Conservation (phyloP, 2,888 invertebrate genomes). For the Drosophila gaucha region DNA sequence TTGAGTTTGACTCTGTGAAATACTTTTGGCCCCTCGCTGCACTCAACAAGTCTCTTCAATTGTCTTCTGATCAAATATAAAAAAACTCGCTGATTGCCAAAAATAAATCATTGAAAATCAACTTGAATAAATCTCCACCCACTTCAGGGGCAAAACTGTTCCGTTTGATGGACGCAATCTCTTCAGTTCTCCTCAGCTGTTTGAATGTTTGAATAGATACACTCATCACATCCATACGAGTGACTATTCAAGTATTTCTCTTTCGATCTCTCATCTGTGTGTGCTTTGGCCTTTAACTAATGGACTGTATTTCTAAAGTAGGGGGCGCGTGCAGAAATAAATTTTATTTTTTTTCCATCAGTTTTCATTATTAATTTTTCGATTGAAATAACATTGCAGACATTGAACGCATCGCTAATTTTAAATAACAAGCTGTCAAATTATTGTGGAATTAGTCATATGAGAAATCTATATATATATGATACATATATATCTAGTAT, state of each 20-base stretch:
- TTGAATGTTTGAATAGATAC: slow-evolving; percentile 8
- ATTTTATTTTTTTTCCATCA: slow-evolving; percentile 4
- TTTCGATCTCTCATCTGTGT: background rate
- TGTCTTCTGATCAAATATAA: background rate
- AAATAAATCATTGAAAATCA: slow-evolving; percentile 38
- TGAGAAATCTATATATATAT: background rate
- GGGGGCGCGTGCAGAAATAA: slow-evolving; percentile 23
- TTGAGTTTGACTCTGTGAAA: background rate
- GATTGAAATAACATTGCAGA: slow-evolving; percentile 1
- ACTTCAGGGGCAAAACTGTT: slow-evolving; percentile 28
- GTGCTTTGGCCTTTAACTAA: slow-evolving; percentile 31
- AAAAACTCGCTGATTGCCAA: slow-evolving; percentile 29
- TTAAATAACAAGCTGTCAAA: slow-evolving; percentile 10
- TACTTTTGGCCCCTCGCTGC: no score
- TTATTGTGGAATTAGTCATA: slow-evolving; percentile 1
- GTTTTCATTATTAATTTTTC: slow-evolving; percentile 15
- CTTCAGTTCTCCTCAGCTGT: no score
- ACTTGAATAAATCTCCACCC: slow-evolving; percentile 37
- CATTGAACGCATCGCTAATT: slow-evolving; percentile 18
- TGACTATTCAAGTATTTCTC: slow-evolving; percentile 2
- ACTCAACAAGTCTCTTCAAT: background rate
- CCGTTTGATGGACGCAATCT: slow-evolving; percentile 17
- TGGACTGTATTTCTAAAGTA: slow-evolving; percentile 29
- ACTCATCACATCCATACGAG: slow-evolving; percentile 10
- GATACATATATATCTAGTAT: background rate